Evolutionary conservation across 2,113 vertebrate genomes (phyloP).

Genomic region (Charadrius vociferus): DNA sequence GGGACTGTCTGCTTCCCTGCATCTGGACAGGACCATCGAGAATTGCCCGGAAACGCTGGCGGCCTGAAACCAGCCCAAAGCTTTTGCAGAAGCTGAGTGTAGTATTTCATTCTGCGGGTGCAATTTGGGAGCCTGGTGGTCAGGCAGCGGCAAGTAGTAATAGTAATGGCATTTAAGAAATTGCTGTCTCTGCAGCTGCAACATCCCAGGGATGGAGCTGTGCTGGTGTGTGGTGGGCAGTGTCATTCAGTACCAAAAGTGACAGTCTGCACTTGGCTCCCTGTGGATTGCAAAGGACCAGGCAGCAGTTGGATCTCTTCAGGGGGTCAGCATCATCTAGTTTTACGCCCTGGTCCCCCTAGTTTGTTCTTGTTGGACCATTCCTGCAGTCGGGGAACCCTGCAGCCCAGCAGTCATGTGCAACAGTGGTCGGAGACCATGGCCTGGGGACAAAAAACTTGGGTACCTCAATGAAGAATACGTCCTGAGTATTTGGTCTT

Average conservation of each 20-base stretch:
- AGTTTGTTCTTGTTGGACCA: not conserved
- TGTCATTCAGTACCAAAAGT: not conserved
- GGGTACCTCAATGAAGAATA: not conserved
- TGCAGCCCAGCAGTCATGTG: not conserved
- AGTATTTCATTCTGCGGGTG: not conserved
- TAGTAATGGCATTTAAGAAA: not conserved
- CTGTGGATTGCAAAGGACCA: not conserved
- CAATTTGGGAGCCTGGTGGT: not conserved
- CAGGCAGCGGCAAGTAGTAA: not conserved
- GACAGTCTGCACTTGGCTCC: not conserved
- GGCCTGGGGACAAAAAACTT: not conserved
- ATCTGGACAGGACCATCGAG: not conserved
- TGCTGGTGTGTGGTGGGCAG: not conserved
- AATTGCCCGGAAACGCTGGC: not conserved
- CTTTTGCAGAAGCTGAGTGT: not conserved
- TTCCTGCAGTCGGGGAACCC: too few species aligned
- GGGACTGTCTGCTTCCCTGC: not conserved
- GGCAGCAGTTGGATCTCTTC: not conserved
- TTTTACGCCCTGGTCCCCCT: not conserved
- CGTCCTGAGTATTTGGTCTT: not conserved
- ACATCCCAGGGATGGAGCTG: not conserved
- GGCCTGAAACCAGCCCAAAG: not conserved
- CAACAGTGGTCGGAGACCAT: fast-evolving
- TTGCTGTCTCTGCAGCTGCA: not conserved
- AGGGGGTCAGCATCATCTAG: not conserved